phyloP scores from a whole-genome alignment of 2,113 vertebrate genomes.

The Echinops telfairi region DNA sequence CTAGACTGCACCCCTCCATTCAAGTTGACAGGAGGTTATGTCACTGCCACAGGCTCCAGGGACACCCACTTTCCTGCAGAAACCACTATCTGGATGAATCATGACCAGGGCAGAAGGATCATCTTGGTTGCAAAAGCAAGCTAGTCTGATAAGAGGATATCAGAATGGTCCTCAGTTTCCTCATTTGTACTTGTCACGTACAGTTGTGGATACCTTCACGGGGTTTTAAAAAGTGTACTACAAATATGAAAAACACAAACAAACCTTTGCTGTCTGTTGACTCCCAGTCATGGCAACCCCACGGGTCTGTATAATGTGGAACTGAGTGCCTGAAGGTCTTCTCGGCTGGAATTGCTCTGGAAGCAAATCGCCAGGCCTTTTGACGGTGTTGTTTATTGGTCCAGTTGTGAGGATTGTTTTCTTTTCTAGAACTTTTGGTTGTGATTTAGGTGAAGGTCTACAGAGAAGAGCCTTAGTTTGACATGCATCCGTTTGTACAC shows the following conservation, averaged over 20 bases:
- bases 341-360: no score
- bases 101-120: neutral
- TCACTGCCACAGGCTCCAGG: neutral
- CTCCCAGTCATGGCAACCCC: no score
- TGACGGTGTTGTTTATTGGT: no score
- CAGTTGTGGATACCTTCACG: accelerated
- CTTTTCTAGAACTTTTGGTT: no score
- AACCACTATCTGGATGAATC: neutral
- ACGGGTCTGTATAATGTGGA: no score
- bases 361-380: neutral
- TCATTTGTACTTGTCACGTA: neutral
- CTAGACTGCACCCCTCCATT: no score
- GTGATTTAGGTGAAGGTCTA: no score
- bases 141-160: neutral
- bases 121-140: neutral
- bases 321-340: no score
- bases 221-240: neutral
- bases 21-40: no score
- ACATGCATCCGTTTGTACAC: no score
- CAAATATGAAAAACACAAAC: neutral
- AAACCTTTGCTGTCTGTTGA: neutral
- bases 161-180: neutral
- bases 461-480: no score
- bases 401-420: no score
- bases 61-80: neutral